A percentile compares a stretch with the other conserved stretches of the same genome.
Conservation (phyloP, 2,888 invertebrate genomes). For the Chrysotoxum bicinctum region DNA sequence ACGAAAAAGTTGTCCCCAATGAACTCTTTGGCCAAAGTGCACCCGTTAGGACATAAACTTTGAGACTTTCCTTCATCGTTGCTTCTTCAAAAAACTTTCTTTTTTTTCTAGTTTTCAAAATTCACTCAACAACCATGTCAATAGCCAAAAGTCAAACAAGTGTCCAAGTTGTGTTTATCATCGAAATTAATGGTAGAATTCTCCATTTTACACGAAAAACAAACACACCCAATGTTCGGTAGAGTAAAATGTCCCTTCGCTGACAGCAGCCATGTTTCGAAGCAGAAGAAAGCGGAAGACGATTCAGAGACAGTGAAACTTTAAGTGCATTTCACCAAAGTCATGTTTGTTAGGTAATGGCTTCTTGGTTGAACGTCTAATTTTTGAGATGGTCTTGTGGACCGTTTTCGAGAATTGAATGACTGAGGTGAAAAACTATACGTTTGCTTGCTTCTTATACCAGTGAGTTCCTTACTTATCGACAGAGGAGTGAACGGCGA, state of each 20-base stretch:
- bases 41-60: background rate
- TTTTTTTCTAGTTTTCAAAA: slow-evolving; percentile 9
- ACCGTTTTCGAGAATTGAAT: background rate
- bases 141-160: slow-evolving; percentile 67
- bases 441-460: background rate
- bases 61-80: background rate
- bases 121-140: slow-evolving; percentile 40
- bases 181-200: slow-evolving; percentile 52
- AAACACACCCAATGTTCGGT: background rate
- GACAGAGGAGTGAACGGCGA: background rate
- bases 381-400: slow-evolving; percentile 33
- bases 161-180: slow-evolving; percentile 67
- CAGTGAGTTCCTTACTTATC: slow-evolving; percentile 34
- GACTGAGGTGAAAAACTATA: slow-evolving; percentile 57
- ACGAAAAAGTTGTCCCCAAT: background rate
- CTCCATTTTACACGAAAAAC: background rate
- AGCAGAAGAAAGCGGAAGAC: background rate
- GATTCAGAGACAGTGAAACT: slow-evolving; percentile 43
- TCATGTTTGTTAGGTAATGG: slow-evolving; percentile 56
- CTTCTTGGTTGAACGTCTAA: slow-evolving; percentile 50
- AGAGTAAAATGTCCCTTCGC: slow-evolving; percentile 22
- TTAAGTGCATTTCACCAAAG: slow-evolving; percentile 62
- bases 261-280: slow-evolving; percentile 9
- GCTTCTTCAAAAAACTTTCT: background rate
- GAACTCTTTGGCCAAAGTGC: slow-evolving; percentile 3